Evolutionary conservation across 1,140 invertebrate species (phyloP).

Genomic region (Hyles euphorbiae): DNA sequence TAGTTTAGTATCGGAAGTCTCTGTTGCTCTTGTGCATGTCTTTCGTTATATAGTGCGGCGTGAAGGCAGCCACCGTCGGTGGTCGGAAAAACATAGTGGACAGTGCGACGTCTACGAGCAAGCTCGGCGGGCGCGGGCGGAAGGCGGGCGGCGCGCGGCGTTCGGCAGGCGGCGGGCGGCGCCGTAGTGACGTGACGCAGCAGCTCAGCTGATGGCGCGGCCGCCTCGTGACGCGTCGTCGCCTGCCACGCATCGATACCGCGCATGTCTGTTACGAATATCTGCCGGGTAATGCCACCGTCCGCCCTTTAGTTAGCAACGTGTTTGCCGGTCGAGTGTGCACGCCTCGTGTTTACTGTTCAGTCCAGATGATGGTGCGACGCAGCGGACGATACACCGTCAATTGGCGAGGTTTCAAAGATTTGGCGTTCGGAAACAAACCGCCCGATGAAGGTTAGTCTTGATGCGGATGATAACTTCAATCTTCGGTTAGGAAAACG

Average conservation of each 20-base stretch:
- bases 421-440: conserved; percentile 63
- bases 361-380: conserved; percentile 64
- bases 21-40: too few relatives aligned
- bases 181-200: conserved; percentile 43
- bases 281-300: conserved; percentile 30
- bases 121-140: not conserved
- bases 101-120: not conserved
- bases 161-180: conserved; percentile 28
- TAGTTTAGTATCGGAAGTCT: too few relatives aligned
- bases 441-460: conserved; percentile 71
- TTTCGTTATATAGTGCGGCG: too few relatives aligned
- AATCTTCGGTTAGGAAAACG: conserved; percentile 8
- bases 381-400: conserved; percentile 71
- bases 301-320: conserved; percentile 23
- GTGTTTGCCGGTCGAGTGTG: conserved; percentile 11
- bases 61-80: too few relatives aligned
- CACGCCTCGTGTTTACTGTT: conserved; percentile 16
- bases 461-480: conserved; percentile 29
- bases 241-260: conserved; percentile 42
- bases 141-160: conserved; percentile 25
- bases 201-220: conserved; percentile 56
- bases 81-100: too few relatives aligned
- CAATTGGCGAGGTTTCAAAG: conserved; percentile 69
- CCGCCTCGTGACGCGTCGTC: conserved; percentile 48
- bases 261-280: conserved; percentile 35